Conservation (phyloP, 2,888 invertebrate species). For the Syrphus vitripennis region DNA sequence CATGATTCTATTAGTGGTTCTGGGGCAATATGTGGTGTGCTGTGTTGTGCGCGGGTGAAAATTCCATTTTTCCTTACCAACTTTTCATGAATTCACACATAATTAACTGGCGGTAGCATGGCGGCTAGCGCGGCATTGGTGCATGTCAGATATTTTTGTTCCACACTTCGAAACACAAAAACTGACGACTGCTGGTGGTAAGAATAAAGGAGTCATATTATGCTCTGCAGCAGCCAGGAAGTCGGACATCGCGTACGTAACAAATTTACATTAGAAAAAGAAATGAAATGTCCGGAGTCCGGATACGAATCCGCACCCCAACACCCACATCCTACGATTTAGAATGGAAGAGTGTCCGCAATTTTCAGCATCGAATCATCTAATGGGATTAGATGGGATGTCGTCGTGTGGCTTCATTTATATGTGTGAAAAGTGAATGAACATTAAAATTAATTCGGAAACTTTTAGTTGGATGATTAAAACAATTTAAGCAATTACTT, state of each 20-base stretch:
- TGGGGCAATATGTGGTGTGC: neutral
- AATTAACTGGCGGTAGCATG: slow-evolving; percentile 51
- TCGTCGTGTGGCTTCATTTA: neutral
- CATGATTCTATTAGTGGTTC: slow-evolving; percentile 62
- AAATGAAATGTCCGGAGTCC: neutral
- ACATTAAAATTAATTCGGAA: slow-evolving; percentile 18
- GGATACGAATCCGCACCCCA: too few relatives aligned
- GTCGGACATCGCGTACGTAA: slow-evolving; percentile 20
- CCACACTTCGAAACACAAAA: slow-evolving; percentile 34
- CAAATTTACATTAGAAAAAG: slow-evolving; percentile 50
- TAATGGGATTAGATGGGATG: slow-evolving; percentile 39
- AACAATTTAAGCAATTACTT: slow-evolving; percentile 4
- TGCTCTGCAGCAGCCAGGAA: neutral
- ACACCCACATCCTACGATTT: neutral
- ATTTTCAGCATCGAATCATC: neutral
- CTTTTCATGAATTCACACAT: slow-evolving; percentile 70
- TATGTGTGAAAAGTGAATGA: neutral
- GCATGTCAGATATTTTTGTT: slow-evolving; percentile 50
- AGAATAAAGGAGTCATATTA: neutral
- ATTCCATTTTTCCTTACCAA: slow-evolving; percentile 54
- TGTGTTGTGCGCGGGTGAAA: slow-evolving; percentile 32
- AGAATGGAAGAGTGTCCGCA: neutral
- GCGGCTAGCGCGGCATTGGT: slow-evolving; percentile 18
- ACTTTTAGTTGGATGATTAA: slow-evolving; percentile 3
- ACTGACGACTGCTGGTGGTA: neutral